These are phyloP conservation scores for Heliconius aoede DNA, from an alignment of 2,888 invertebrate genomes.

Conservation along the genomic window DNA sequence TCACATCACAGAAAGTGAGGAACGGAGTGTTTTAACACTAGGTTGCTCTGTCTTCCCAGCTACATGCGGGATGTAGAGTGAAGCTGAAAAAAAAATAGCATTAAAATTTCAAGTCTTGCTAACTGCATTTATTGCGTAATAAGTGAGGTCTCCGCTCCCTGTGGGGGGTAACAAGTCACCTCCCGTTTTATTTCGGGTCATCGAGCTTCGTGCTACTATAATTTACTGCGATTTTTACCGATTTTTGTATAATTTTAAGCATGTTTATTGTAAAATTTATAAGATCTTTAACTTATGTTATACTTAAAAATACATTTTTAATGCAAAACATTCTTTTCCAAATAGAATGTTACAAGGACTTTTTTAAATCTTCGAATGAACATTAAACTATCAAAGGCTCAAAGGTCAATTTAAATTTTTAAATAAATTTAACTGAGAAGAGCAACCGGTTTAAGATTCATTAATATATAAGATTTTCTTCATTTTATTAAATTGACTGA, in stretches of 20 bases:
- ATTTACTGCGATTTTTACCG: background rate
- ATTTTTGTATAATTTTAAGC: background rate
- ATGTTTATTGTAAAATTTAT: background rate
- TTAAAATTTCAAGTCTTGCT: background rate
- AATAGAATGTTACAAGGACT: background rate
- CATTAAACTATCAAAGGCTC: no score
- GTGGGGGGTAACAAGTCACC: conserved; percentile 57
- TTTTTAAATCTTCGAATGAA: no score
- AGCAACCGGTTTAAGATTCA: background rate
- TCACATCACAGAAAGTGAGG: no score
- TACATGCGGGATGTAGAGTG: no score
- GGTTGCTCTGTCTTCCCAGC: no score
- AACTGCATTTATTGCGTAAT: conserved; percentile 76
- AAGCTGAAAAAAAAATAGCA: background rate
- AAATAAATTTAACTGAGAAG: no score
- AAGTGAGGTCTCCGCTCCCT: conserved; percentile 79
- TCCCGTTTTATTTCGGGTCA: conserved; percentile 82
- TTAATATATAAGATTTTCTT: no score
- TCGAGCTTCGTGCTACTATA: conserved; percentile 64
- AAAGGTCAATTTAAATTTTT: no score
- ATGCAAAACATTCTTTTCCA: no score
- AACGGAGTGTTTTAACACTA: no score
- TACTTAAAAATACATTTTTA: background rate
- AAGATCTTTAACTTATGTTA: background rate
- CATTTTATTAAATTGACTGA: no score